Conservation (phyloP, 2,888 invertebrate species). For the Acronicta leporina region DNA sequence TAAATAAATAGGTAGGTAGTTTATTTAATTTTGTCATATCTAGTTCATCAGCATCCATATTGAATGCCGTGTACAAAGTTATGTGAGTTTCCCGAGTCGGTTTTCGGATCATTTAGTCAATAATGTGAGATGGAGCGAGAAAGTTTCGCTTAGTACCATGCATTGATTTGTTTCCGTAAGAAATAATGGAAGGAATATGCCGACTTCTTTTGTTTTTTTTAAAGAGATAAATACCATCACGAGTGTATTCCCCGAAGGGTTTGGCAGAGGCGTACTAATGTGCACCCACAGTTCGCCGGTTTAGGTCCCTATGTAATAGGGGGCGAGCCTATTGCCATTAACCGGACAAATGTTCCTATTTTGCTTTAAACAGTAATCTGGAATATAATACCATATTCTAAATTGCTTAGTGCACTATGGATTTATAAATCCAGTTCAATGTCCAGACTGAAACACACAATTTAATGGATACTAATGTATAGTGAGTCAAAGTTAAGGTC, state of each 20-base stretch:
- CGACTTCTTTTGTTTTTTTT: conserved; percentile 19
- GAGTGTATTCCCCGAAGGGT: no score
- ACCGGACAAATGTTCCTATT: no score
- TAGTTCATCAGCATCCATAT: conserved; percentile 37
- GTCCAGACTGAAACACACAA: conserved; percentile 20
- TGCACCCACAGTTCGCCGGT: no score
- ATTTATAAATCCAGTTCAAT: conserved; percentile 11
- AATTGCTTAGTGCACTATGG: no score
- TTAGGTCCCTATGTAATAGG: no score
- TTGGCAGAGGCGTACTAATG: no score
- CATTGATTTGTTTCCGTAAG: conserved; percentile 34
- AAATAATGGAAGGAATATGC: conserved; percentile 24
- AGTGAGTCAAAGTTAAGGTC: conserved; percentile 25
- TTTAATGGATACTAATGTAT: conserved; percentile 22
- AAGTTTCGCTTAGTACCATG: conserved; percentile 39
- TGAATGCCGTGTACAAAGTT: conserved; percentile 60
- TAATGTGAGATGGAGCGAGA: conserved; percentile 64
- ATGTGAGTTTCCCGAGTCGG: conserved; percentile 61
- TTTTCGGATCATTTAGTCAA: conserved; percentile 70
- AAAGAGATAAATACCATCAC: no score
- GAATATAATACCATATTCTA: no score
- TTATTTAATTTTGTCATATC: conserved; percentile 37
- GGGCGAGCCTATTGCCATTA: no score
- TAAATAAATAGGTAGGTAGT: not conserved
- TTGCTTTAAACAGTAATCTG: no score